A percentile compares a stretch with the other conserved stretches of the same genome.
Conservation (phyloP, 2,888 invertebrate species). For the Dendrolimus pini region DNA sequence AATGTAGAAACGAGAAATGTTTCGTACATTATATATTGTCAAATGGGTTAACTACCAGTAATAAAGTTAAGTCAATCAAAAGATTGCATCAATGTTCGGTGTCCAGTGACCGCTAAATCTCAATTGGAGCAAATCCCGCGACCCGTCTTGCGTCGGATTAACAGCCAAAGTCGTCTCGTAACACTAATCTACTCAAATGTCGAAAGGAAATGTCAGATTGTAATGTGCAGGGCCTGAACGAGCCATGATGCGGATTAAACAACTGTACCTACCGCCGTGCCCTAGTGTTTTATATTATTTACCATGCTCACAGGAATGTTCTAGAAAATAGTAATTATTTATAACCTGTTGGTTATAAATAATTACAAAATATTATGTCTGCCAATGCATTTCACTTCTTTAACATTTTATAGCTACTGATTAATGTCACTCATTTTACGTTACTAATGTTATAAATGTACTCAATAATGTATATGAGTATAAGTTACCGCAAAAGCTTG, state of each 20-base stretch:
- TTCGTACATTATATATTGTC: no score
- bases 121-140: slow-evolving; percentile 65
- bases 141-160: slow-evolving; percentile 71
- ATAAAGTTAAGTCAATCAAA: background rate
- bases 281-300: slow-evolving; percentile 13
- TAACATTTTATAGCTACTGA: no score
- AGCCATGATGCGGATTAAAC: slow-evolving; percentile 58
- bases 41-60: background rate
- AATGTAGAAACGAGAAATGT: no score
- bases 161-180: slow-evolving; percentile 64
- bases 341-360: no score
- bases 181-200: slow-evolving; percentile 75
- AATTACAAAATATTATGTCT: no score
- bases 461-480: no score
- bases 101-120: slow-evolving; percentile 55
- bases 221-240: slow-evolving; percentile 61
- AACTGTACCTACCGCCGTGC: slow-evolving; percentile 47
- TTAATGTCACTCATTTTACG: no score
- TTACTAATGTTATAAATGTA: no score
- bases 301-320: background rate
- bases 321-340: no score
- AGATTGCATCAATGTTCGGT: slow-evolving; percentile 16
- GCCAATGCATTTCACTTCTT: no score
- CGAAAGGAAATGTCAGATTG: slow-evolving; percentile 77
- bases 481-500: no score